A percentile compares a stretch with the other conserved stretches of the same genome.
Conservation (phyloP, 2,888 invertebrate species). For the Neuroscelio doddi region DNA sequence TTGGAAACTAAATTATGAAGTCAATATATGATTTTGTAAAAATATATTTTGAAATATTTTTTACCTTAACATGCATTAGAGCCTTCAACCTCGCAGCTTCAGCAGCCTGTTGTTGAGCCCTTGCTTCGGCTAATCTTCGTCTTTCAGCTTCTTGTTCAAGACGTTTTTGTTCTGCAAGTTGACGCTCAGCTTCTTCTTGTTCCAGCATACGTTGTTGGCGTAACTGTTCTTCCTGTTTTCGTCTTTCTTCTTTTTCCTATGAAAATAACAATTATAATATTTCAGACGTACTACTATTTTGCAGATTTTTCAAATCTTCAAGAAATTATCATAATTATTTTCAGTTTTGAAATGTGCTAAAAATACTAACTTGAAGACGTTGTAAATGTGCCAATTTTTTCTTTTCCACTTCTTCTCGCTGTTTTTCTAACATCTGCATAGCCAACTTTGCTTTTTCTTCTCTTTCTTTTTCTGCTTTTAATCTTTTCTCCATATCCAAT, state of each 20-base stretch:
- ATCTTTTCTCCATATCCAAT: conserved; percentile 71
- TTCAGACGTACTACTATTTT: too few relatives aligned
- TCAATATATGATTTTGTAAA: too few relatives aligned
- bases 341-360: too few relatives aligned
- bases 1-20: too few relatives aligned
- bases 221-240: conserved; percentile 60
- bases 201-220: conserved; percentile 61
- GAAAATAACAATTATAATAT: not conserved
- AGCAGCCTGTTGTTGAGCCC: conserved; percentile 66
- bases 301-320: too few relatives aligned
- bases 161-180: conserved; percentile 65
- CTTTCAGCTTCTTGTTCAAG: conserved; percentile 69
- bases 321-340: too few relatives aligned
- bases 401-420: conserved; percentile 74
- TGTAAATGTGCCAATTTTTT: conserved; percentile 61
- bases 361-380: conserved; percentile 57
- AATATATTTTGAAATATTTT: conserved; percentile 12
- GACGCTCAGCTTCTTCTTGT: conserved; percentile 65
- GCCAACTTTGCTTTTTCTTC: conserved; percentile 67
- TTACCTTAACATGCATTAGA: conserved; percentile 34
- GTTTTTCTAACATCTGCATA: conserved; percentile 69
- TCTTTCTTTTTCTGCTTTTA: conserved; percentile 71
- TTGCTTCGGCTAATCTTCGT: conserved; percentile 58
- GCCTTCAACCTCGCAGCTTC: conserved; percentile 19
- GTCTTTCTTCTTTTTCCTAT: conserved; percentile 67